These are phyloP conservation scores for Tokudaia tokunoshimensis DNA, from an alignment of 2,797 vertebrate species.

Conservation along the genomic window DNA sequence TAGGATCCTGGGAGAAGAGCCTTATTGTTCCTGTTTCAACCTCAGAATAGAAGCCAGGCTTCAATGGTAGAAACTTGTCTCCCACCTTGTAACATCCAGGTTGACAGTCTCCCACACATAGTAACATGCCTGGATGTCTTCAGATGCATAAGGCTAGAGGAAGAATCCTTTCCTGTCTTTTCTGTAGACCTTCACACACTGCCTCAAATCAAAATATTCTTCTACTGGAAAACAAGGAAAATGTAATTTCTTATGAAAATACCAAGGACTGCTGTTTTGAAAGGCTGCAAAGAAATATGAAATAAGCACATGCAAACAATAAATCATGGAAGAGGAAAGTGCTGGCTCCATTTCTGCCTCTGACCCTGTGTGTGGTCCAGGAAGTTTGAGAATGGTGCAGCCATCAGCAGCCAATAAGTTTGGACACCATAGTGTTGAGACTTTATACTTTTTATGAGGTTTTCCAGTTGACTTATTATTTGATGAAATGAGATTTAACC, in stretches of 20 bases:
- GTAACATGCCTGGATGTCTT: fast-evolving
- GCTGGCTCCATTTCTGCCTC: not conserved
- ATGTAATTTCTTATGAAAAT: not conserved
- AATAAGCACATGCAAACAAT: not conserved
- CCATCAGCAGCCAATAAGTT: not conserved
- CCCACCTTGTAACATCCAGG: too few relatives aligned
- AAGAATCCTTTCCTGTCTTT: not conserved
- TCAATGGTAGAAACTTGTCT: not conserved
- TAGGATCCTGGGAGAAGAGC: not conserved
- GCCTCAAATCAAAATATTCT: not conserved
- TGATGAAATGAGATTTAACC: not conserved
- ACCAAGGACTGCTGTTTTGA: not conserved
- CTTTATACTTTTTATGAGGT: not conserved
- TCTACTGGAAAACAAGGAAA: not conserved
- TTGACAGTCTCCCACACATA: fast-evolving
- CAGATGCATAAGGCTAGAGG: too few relatives aligned
- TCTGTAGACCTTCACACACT: not conserved
- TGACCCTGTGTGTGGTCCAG: not conserved
- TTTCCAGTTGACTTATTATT: not conserved
- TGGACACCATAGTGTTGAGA: too few relatives aligned
- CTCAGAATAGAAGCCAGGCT: not conserved
- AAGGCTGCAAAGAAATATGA: not conserved
- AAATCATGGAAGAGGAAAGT: not conserved
- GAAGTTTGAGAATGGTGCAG: not conserved
- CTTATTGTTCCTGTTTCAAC: not conserved